These are phyloP conservation scores for Popillia japonica DNA, from an alignment of 1,140 invertebrate genomes.

Conservation along the genomic window DNA sequence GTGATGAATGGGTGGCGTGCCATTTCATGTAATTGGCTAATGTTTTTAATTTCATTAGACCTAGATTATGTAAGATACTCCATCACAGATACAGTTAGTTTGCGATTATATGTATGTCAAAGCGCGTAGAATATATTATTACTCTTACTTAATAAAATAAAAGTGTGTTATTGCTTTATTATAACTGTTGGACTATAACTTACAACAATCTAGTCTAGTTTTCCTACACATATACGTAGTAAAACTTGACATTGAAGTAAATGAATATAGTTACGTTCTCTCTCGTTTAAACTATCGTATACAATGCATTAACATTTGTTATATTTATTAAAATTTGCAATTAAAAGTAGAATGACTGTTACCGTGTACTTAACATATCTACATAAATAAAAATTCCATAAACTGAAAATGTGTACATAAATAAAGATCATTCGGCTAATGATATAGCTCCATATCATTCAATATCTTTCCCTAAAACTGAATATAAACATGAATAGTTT, in stretches of 20 bases:
- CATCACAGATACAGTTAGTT: neutral
- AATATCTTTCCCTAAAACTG: no score
- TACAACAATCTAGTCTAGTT: conserved; percentile 1
- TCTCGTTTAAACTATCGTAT: neutral
- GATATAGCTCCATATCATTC: no score
- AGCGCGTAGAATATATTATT: neutral
- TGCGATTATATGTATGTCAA: neutral
- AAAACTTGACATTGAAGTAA: conserved; percentile 25
- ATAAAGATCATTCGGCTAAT: no score
- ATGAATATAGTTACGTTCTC: conserved; percentile 2
- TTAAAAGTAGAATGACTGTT: neutral
- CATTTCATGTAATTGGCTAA: neutral
- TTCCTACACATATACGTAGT: neutral
- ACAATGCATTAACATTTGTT: neutral
- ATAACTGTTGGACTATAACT: neutral
- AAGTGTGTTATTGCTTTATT: conserved; percentile 6
- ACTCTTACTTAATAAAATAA: conserved; percentile 19
- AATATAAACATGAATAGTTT: no score
- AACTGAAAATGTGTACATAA: no score
- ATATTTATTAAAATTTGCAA: neutral
- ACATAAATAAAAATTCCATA: no score
- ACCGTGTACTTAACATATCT: neutral
- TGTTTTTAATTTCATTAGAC: neutral
- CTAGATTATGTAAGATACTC: neutral
- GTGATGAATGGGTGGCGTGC: neutral